Conservation (phyloP, 2,113 vertebrate genomes). For the Bambusicola thoracicus region DNA sequence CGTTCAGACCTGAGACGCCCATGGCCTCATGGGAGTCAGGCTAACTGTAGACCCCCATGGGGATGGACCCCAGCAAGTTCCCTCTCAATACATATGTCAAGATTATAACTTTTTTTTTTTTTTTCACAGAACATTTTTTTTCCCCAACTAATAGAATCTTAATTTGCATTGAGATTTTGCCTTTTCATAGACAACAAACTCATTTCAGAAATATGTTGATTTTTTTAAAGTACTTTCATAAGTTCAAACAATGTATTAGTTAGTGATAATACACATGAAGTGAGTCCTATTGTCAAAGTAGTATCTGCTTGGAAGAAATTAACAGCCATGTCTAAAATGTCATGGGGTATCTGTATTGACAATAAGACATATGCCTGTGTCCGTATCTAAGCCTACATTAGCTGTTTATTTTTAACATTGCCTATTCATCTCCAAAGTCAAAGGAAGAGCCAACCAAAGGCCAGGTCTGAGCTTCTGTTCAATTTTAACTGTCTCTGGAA, state of each 20-base stretch:
- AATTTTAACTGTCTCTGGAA: not conserved
- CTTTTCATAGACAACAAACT: not conserved
- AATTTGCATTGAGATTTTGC: not conserved
- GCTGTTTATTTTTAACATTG: not conserved
- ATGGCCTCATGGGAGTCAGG: no score
- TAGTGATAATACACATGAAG: not conserved
- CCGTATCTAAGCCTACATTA: not conserved
- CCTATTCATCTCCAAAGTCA: not conserved
- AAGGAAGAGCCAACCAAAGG: not conserved
- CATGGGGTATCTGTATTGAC: not conserved
- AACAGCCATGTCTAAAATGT: not conserved
- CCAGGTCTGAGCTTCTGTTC: not conserved
- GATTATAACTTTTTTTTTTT: not conserved
- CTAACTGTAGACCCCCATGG: no score
- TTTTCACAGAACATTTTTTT: not conserved
- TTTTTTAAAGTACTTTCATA: not conserved
- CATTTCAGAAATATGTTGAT: not conserved
- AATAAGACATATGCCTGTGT: not conserved
- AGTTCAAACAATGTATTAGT: not conserved
- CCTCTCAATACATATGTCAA: not conserved
- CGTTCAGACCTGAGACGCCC: no score
- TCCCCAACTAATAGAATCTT: not conserved
- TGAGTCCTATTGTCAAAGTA: not conserved
- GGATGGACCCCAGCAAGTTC: no score
- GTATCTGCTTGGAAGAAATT: not conserved